phyloP scores from a whole-genome alignment of 2,888 invertebrate species.

The Laothoe populi region DNA sequence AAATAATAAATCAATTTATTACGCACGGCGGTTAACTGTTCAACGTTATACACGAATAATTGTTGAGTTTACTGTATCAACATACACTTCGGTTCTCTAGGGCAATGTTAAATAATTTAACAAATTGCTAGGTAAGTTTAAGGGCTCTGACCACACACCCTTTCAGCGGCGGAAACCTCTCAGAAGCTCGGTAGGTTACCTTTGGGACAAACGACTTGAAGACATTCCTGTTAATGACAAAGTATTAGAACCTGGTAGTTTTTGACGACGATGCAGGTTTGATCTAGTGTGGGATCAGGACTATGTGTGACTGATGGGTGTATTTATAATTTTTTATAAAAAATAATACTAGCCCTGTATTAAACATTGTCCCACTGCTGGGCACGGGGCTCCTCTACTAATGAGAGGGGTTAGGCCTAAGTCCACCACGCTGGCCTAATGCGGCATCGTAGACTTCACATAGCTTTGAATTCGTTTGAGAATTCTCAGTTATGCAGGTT shows the following conservation, averaged over 20 bases:
- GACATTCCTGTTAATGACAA: slow-evolving; percentile 36
- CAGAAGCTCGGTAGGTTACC: slow-evolving; percentile 67
- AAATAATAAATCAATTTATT: slow-evolving; percentile 26
- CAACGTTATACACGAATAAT: slow-evolving; percentile 37
- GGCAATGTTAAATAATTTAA: slow-evolving; percentile 76
- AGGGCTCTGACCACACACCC: slow-evolving; percentile 78
- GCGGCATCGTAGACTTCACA: no score
- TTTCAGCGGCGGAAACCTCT: slow-evolving; percentile 74
- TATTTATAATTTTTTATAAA: no score
- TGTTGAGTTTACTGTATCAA: slow-evolving; percentile 56
- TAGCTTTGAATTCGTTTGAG: no score
- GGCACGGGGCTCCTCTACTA: no score
- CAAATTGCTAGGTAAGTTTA: slow-evolving; percentile 76
- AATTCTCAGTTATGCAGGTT: no score
- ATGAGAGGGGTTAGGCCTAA: no score
- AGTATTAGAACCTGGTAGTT: slow-evolving; percentile 34
- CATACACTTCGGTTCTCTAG: slow-evolving; percentile 52
- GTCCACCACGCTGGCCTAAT: no score
- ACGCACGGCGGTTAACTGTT: neutral
- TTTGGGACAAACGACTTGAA: slow-evolving; percentile 53
- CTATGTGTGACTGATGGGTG: no score
- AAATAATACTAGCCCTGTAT: no score
- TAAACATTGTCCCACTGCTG: no score
- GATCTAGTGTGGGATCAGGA: no score
- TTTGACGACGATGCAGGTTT: no score